These are phyloP conservation scores for Eupithecia centaureata DNA, from an alignment of 2,888 invertebrate genomes.

Conservation along the genomic window DNA sequence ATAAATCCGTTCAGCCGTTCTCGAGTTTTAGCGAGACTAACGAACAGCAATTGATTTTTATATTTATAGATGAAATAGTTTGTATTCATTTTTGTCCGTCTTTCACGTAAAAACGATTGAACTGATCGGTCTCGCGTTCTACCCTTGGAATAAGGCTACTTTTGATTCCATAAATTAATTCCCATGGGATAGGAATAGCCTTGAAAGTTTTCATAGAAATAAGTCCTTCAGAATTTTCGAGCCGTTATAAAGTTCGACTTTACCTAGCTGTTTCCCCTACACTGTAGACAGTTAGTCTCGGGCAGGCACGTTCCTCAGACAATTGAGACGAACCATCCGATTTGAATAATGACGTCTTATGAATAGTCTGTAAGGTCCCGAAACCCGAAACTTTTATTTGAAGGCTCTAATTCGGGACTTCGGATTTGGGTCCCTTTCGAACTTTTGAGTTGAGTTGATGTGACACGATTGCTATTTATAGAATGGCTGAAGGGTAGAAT, in stretches of 20 bases:
- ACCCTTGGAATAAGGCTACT: too few species aligned
- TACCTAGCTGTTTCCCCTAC: constrained; percentile 14
- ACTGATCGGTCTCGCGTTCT: too few species aligned
- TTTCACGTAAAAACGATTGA: too few species aligned
- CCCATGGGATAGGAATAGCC: too few species aligned
- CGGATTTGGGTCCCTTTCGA: constrained; percentile 5
- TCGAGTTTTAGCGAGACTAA: too few species aligned
- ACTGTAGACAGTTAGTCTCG: constrained; percentile 31
- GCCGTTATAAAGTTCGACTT: background rate
- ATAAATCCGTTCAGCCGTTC: too few species aligned
- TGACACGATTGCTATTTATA: background rate
- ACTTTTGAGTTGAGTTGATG: background rate
- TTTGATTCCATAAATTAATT: too few species aligned
- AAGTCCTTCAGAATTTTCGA: background rate
- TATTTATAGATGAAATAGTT: too few species aligned
- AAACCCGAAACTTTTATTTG: constrained; percentile 20
- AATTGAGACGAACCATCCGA: constrained; percentile 49
- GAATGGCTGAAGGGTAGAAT: background rate
- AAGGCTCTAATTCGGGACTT: constrained; percentile 12
- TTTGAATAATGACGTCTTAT: constrained; percentile 53
- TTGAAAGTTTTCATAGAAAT: background rate
- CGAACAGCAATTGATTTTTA: too few species aligned
- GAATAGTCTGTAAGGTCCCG: constrained; percentile 18
- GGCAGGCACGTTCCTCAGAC: constrained; percentile 48
- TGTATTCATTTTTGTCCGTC: too few species aligned